Conservation (phyloP, 1,140 invertebrate species). For the Latrodectus geometricus region DNA sequence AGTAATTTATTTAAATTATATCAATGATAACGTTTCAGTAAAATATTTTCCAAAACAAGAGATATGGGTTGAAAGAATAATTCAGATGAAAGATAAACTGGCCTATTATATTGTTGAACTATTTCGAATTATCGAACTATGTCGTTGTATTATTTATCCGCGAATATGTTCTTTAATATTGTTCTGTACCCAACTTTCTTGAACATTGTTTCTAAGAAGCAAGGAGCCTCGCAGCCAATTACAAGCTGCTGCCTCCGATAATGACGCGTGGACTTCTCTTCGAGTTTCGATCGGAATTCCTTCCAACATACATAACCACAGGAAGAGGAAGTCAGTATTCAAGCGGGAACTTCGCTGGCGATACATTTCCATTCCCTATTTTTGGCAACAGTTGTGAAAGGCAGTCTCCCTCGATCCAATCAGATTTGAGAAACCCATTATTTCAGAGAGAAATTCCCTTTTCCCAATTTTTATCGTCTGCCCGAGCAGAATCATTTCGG, state of each 20-base stretch:
- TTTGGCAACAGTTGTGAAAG: conserved; percentile 1
- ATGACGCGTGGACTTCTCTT: background rate
- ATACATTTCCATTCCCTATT: conserved; percentile 1
- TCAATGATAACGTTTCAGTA: too few relatives aligned
- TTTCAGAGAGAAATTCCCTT: background rate
- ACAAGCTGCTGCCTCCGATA: background rate
- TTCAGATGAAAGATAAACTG: too few relatives aligned
- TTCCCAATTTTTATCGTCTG: background rate
- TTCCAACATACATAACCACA: background rate
- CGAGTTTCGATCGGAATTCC: background rate
- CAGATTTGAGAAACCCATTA: background rate
- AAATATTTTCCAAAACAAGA: too few relatives aligned
- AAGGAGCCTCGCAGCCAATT: too few relatives aligned
- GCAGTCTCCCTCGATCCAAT: background rate
- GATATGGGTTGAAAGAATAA: too few relatives aligned
- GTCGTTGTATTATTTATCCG: too few relatives aligned
- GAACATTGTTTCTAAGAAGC: too few relatives aligned
- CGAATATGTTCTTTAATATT: too few relatives aligned
- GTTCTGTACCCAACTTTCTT: too few relatives aligned
- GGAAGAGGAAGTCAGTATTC: background rate
- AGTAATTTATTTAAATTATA: too few relatives aligned
- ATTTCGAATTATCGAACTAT: too few relatives aligned
- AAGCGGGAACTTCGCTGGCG: background rate
- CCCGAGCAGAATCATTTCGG: conserved; percentile 1
- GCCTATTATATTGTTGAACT: too few relatives aligned